Evolutionary conservation across 2,797 vertebrate species (phyloP).

Genomic region (Protonibea diacanthus): DNA sequence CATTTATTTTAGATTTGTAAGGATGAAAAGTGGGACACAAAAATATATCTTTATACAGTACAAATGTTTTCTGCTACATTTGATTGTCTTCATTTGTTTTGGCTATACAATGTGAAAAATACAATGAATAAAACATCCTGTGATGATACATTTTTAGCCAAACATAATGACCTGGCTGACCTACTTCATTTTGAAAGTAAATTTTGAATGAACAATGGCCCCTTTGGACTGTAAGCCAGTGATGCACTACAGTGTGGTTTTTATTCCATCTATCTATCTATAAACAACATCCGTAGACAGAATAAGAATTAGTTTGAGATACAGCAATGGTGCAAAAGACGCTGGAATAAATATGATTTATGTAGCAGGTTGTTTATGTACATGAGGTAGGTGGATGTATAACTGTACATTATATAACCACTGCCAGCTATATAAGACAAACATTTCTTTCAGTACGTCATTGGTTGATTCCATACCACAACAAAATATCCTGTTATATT

Average conservation of each 20-base stretch:
- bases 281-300: too few species aligned
- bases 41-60: neutral
- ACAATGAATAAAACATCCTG: neutral
- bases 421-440: neutral
- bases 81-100: too few species aligned
- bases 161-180: neutral
- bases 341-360: too few species aligned
- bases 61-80: too few species aligned
- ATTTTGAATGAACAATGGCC: neutral
- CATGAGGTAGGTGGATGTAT: neutral
- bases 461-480: neutral
- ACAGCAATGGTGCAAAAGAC: too few species aligned
- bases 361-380: too few species aligned
- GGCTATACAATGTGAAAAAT: neutral
- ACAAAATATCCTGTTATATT: neutral
- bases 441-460: neutral
- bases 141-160: neutral
- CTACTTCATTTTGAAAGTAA: neutral
- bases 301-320: too few species aligned
- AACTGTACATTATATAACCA: neutral
- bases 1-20: neutral
- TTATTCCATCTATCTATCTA: too few species aligned
- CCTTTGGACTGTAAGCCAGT: neutral
- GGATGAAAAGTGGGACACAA: neutral
- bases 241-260: neutral